A percentile compares a stretch with the other conserved stretches of the same genome.
Evolutionary conservation across 2,888 invertebrate species (phyloP).

Genomic region (Psococerastis gibbosa): DNA sequence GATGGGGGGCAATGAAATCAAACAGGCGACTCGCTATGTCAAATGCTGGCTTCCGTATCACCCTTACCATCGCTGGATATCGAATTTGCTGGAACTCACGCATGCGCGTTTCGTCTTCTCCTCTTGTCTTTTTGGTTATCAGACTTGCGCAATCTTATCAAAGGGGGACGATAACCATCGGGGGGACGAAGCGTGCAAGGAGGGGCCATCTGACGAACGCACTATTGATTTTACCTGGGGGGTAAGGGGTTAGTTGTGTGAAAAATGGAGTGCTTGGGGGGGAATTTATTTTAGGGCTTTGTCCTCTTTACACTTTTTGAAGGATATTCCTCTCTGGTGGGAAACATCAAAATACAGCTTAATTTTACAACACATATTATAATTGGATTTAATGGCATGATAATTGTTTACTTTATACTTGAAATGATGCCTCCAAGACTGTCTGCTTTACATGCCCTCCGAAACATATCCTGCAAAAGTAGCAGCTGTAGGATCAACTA

Average conservation of each 20-base stretch:
- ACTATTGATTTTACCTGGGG: not conserved
- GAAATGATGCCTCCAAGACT: too few relatives aligned
- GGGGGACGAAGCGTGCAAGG: not conserved
- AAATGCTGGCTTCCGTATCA: conserved; percentile 11
- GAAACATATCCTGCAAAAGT: too few relatives aligned
- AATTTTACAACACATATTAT: too few relatives aligned
- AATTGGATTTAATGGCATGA: too few relatives aligned
- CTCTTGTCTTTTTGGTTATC: conserved; percentile 7
- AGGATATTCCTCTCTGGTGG: too few relatives aligned
- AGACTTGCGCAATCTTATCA: conserved; percentile 10
- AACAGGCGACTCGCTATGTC: conserved; percentile 13
- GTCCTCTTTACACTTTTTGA: too few relatives aligned
- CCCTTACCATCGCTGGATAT: conserved; percentile 11
- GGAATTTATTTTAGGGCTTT: too few relatives aligned
- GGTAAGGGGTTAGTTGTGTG: too few relatives aligned
- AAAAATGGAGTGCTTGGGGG: not conserved
- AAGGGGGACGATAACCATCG: conserved; percentile 22
- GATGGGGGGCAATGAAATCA: not conserved
- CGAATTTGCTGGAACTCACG: conserved; percentile 8
- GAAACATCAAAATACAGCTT: too few relatives aligned
- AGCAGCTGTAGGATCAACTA: too few relatives aligned
- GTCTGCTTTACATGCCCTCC: too few relatives aligned
- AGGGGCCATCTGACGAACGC: not conserved
- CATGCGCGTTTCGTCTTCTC: not conserved
- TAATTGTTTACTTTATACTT: too few relatives aligned